phyloP scores from a whole-genome alignment of 2,888 invertebrate species.

The Hoplodrina blanda region DNA sequence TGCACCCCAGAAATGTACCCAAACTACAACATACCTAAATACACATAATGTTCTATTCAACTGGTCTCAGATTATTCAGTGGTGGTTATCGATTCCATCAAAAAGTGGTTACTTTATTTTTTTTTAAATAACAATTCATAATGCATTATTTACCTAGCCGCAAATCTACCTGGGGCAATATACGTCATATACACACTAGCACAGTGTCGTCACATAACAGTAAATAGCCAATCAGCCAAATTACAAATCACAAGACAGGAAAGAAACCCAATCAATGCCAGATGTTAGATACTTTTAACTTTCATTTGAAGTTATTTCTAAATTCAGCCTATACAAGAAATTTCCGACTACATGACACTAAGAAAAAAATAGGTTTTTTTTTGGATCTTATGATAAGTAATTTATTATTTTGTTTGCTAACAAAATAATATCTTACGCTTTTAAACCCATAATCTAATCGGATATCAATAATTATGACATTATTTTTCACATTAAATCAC shows the following conservation, averaged over 20 bases:
- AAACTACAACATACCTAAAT: slow-evolving; percentile 30
- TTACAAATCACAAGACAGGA: not conserved
- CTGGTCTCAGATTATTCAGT: not conserved
- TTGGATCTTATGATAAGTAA: too few species aligned
- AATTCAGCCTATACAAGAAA: not conserved
- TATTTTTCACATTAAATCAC: not conserved
- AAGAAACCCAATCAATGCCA: not conserved
- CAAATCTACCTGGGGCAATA: too few species aligned
- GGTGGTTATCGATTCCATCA: too few species aligned
- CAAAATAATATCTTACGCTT: not conserved
- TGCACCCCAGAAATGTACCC: slow-evolving; percentile 41
- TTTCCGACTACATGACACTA: not conserved
- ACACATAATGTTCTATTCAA: not conserved
- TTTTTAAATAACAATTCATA: too few species aligned
- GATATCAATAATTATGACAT: too few species aligned
- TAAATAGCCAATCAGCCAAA: too few species aligned
- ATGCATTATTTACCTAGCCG: too few species aligned
- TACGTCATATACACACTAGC: too few species aligned
- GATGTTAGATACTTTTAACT: too few species aligned
- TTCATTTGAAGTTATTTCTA: not conserved
- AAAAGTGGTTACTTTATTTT: too few species aligned
- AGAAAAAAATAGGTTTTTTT: not conserved
- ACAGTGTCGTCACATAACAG: too few species aligned
- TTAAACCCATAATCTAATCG: not conserved
- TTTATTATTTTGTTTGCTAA: not conserved